phyloP scores from a whole-genome alignment of 2,113 vertebrate genomes.

The Strix aluco region DNA sequence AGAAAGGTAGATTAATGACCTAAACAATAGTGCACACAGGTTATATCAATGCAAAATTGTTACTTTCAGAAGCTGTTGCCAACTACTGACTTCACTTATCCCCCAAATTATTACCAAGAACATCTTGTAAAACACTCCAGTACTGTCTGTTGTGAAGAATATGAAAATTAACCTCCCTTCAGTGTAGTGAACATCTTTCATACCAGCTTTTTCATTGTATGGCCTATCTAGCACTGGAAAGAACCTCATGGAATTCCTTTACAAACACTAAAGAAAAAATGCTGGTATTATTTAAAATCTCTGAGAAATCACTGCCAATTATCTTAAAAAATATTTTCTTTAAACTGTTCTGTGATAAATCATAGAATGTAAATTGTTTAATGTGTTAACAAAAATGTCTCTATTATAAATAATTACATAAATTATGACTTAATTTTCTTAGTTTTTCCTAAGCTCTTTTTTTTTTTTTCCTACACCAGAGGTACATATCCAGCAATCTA shows the following conservation, averaged over 20 bases:
- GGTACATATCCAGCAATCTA: neutral
- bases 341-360: neutral
- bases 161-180: neutral
- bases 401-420: neutral
- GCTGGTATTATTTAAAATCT: neutral
- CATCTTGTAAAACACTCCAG: neutral
- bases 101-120: neutral
- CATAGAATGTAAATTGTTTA: neutral
- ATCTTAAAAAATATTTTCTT: neutral
- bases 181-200: neutral
- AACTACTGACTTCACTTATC: neutral
- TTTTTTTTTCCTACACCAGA: neutral
- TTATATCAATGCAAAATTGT: neutral
- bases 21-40: neutral
- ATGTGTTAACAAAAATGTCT: neutral
- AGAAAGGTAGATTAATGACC: neutral
- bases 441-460: neutral
- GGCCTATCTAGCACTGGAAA: neutral
- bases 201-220: neutral
- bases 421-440: neutral
- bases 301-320: neutral
- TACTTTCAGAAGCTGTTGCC: neutral
- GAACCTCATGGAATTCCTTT: neutral
- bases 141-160: neutral
- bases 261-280: neutral